phyloP scores from a whole-genome alignment of 2,888 invertebrate species.

The Amphipyra tragopoginis region DNA sequence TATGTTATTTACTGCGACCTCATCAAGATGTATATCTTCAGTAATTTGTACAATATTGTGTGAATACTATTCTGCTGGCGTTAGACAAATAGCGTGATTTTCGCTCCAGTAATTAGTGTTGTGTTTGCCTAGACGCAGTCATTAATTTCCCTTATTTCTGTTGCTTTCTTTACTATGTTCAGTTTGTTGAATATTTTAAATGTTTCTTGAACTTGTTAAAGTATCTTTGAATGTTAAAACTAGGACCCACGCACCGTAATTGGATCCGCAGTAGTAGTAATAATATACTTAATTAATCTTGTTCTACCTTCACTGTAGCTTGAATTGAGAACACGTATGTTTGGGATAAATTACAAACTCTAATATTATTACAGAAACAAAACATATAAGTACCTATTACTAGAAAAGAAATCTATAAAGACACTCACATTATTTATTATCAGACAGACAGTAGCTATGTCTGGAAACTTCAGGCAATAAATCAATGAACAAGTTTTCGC shows the following conservation, averaged over 20 bases:
- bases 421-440: slow-evolving; percentile 25
- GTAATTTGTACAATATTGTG: slow-evolving; percentile 44
- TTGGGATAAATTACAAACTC: too few relatives aligned
- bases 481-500: too few relatives aligned
- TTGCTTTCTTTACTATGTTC: slow-evolving; percentile 20
- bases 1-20: slow-evolving; percentile 26
- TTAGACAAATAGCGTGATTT: slow-evolving; percentile 62
- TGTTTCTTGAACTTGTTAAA: background rate
- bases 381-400: background rate
- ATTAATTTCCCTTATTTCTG: slow-evolving; percentile 62
- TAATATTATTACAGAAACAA: background rate
- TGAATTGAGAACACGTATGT: background rate
- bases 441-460: slow-evolving; percentile 13
- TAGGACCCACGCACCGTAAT: too few relatives aligned
- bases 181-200: slow-evolving; percentile 9
- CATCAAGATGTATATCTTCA: slow-evolving; percentile 30
- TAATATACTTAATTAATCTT: too few relatives aligned
- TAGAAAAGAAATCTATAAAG: slow-evolving; percentile 12
- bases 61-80: slow-evolving; percentile 56
- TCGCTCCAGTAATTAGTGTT: slow-evolving; percentile 66
- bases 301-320: background rate
- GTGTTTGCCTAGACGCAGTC: slow-evolving; percentile 55
- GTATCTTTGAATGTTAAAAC: too few relatives aligned
- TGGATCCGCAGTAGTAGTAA: too few relatives aligned
- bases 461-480: too few relatives aligned